Evolutionary conservation across 2,888 invertebrate species (phyloP).

Genomic region (Melangyna quadrimaculata): DNA sequence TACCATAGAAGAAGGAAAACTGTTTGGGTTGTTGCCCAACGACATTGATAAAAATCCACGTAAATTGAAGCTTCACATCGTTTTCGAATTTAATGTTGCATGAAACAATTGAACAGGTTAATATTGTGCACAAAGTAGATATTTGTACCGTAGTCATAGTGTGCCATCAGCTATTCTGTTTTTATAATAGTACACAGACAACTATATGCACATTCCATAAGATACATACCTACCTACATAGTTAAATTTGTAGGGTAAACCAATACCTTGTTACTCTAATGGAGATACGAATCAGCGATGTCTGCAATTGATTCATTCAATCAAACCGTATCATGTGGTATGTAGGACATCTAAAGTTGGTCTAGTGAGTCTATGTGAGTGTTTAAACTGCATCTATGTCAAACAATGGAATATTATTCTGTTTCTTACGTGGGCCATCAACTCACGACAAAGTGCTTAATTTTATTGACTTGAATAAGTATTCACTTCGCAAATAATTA

Average conservation of each 20-base stretch:
- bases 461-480: no score
- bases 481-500: no score
- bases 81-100: constrained; percentile 9
- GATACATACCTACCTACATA: background rate
- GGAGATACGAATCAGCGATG: background rate
- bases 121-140: background rate
- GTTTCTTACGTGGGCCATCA: background rate
- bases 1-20: background rate
- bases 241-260: background rate
- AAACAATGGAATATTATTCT: background rate
- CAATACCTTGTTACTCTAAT: no score
- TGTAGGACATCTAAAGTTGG: background rate
- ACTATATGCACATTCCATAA: background rate
- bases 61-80: constrained; percentile 1
- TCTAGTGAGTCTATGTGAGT: background rate
- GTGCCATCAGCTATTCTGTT: background rate
- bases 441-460: no score
- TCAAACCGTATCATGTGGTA: background rate
- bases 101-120: constrained; percentile 31
- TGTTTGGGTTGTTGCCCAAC: constrained; percentile 4
- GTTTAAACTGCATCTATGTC: background rate
- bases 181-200: background rate
- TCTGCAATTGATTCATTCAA: background rate
- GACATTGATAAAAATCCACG: background rate
- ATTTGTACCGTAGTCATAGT: background rate